Base-by-base conservation (phyloP, 2,888 invertebrate genomes). In the Gastracanthus pulcherrimus region DNA sequence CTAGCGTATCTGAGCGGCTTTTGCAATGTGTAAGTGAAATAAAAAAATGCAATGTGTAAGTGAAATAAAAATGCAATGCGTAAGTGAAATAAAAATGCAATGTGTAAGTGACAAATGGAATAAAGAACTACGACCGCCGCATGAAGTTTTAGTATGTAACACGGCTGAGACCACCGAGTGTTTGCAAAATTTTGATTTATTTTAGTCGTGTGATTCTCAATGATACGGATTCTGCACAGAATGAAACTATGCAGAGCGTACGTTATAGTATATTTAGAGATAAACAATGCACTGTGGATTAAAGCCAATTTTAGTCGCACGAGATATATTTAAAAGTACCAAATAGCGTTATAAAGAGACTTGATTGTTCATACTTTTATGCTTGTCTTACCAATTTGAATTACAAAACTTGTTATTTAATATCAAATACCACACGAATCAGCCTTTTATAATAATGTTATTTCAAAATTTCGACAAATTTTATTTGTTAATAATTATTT, bases 1-100 rank as follows among this genome's bases (percentile, higher is more conserved):
- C 82, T 84, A 87, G 84, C 84, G 86, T 87, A 88, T 86, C 85
- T 86, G 84, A 87, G 84, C 84, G 85, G 87, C 87, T 87, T 87
- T 86, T 85, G 87, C 87, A 87, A 82, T 85, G 84, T 86, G 84
- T 85, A 84, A 84, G 69, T 83, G 67, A 81, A 77, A 66, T 76
- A 69, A 38, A 55, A 38, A 72, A 45, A 58, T 34, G 36, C 29
- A 34, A 55, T 26, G 26, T 55, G 9, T n/a, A 31, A 48, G 29
- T 16, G 69, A 34, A n/a, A n/a, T n/a, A n/a, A n/a, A n/a, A n/a
- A n/a, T 85, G 87, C 87, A 87, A 82, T 85, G 84, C 86, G 84
- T 85, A 84, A 84, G 69, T 83, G 67, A 81, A 77, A 66, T 76
- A 69, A 38, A 55, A 38, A 62, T 62, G 34, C 29, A 34, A 55